Evolutionary conservation across 2,888 invertebrate species (phyloP), one percentile per base, ranked within the genome.

Genomic region (Tillus elongatus): DNA sequence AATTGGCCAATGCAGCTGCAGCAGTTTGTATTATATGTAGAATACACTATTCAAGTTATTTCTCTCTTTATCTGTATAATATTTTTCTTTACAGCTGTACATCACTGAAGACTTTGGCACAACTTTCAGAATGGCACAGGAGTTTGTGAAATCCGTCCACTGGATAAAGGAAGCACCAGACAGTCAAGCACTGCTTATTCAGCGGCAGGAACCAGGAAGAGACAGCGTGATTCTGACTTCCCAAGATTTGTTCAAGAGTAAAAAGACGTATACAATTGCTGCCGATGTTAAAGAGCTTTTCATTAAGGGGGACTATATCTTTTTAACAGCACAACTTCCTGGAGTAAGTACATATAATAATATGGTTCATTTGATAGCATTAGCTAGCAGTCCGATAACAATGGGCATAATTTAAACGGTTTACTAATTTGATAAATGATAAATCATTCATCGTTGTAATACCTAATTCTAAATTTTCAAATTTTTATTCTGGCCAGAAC

Each of bases 231-330:
- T 79, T 9, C 53, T 77, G 4, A 66, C 59, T 42, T 60, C 61
- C 2, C 51, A 43, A 35, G 52, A 47, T 42, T 46, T 60, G 33
- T 57, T 58, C 14, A 46, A 47, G 33, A 51, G 44, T 26, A 49
- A 51, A 32, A 45, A 49, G n/a, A 46, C 52, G 12, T 49, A 52
- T 16, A 49, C 58, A 36, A 54, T 57, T 28, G 54, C 58, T 3
- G 71, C 72, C 11, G 74, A 80, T 47, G 82, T 87, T 1, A 77
- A 82, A 53, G 87, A 90, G 58, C 87, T 91, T 62, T 82, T 83
- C 57, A 74, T 88, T 16, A 81, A 79, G 56, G 85, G 81, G 10
- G 84, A 87, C 52, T 91, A 82, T 61, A 79, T 89, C 75, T 90
- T 92, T 64, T 87, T 82, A 1, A 83, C 85, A 0, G 79, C 77